Conservation (phyloP, 2,113 vertebrate species). For the Prietella phreatophila region DNA sequence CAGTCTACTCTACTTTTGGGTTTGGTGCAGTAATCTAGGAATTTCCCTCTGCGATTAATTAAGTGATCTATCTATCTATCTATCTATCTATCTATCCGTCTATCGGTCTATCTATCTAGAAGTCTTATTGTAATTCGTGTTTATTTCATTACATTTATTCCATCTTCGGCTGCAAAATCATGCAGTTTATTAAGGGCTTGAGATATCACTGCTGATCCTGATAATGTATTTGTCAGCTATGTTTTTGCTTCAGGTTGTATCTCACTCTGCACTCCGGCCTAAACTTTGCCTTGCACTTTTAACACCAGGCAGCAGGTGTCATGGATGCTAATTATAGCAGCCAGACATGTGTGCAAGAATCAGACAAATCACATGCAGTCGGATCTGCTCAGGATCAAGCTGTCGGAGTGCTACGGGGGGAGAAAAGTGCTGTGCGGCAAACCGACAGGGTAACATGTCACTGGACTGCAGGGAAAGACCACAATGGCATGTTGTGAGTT, state of each 20-base stretch:
- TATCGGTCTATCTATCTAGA: too few species aligned
- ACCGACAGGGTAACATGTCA: conserved; percentile 37
- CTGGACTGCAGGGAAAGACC: conserved; percentile 55
- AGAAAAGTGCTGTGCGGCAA: conserved; percentile 29
- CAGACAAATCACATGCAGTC: conserved; percentile 73
- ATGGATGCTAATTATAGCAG: conserved; percentile 73
- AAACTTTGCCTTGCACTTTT: conserved; percentile 70
- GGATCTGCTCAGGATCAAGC: conserved; percentile 73
- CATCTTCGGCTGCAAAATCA: not conserved
- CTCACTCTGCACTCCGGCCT: conserved; percentile 64
- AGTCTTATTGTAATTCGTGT: not conserved
- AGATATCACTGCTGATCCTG: conserved; percentile 20
- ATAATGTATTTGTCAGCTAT: conserved; percentile 44
- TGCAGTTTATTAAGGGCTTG: not conserved
- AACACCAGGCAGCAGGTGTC: conserved; percentile 70
- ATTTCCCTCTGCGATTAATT: too few species aligned
- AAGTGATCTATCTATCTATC: too few species aligned
- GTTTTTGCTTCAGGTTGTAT: conserved; percentile 58
- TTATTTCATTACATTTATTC: not conserved
- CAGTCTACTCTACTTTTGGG: too few species aligned
- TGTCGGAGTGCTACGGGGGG: conserved; percentile 50
- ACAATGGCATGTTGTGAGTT: conserved; percentile 62
- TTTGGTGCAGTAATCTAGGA: too few species aligned
- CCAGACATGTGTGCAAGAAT: conserved; percentile 69
- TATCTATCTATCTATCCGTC: too few species aligned